Conservation (phyloP, 23 tunicate species). For the Ciona savignyi region DNA sequence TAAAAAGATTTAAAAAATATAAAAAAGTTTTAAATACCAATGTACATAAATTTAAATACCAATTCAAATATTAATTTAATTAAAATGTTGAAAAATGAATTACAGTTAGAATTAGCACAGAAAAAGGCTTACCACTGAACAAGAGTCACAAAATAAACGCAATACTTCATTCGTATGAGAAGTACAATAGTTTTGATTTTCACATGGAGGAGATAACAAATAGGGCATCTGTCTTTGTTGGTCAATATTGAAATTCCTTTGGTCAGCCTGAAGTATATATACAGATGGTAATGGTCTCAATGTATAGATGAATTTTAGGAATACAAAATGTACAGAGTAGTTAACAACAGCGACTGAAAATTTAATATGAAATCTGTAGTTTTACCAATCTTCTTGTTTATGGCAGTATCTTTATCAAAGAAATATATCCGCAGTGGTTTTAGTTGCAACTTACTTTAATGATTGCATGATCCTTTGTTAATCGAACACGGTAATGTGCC, state of each 20-base stretch:
- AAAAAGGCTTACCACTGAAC: conserved; percentile 51
- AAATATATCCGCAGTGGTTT: neutral
- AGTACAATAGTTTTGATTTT: conserved; percentile 22
- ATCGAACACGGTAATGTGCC: conserved; percentile 69
- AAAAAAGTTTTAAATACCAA: no score
- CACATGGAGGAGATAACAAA: conserved; percentile 24
- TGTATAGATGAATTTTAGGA: no score
- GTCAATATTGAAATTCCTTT: neutral
- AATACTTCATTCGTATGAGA: conserved; percentile 45
- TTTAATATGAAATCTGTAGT: no score
- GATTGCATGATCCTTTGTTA: conserved; percentile 66
- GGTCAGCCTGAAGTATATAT: conserved; percentile 3
- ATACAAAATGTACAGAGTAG: no score
- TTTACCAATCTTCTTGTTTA: no score
- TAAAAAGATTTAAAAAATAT: neutral
- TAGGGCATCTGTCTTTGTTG: conserved; percentile 11
- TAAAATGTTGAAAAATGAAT: no score
- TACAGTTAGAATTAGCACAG: no score
- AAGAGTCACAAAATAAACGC: conserved; percentile 56
- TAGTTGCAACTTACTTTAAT: conserved; percentile 23
- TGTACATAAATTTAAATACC: no score
- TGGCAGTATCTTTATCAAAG: no score
- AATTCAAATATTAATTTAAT: no score
- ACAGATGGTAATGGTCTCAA: no score
- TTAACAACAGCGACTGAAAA: no score